These are phyloP conservation scores for Nycteola revayana DNA, from an alignment of 2,888 invertebrate genomes.

Conservation along the genomic window DNA sequence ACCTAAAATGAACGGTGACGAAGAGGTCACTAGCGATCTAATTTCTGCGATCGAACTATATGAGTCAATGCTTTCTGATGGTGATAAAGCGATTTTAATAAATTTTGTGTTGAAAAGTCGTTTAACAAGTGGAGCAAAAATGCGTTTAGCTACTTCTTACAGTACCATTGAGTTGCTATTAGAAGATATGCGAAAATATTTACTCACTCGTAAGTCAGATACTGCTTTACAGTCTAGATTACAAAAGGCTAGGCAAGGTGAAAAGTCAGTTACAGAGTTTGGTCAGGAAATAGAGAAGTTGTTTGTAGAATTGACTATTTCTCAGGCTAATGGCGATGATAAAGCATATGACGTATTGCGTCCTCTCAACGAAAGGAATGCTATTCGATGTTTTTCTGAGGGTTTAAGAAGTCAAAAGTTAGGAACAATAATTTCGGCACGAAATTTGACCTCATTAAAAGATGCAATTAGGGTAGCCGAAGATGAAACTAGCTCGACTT, in stretches of 20 bases:
- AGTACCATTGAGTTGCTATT: background rate
- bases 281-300: slow-evolving; percentile 8
- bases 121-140: slow-evolving; percentile 1
- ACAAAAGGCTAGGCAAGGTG: slow-evolving; percentile 1
- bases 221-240: slow-evolving; percentile 4
- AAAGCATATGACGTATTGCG: slow-evolving; percentile 1
- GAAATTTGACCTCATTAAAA: slow-evolving; percentile 2
- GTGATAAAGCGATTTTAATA: background rate
- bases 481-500: slow-evolving; percentile 2
- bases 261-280: slow-evolving; percentile 1
- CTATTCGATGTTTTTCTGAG: background rate
- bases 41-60: slow-evolving; percentile 1
- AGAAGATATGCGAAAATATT: slow-evolving; percentile 4
- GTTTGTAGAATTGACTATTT: slow-evolving; percentile 4
- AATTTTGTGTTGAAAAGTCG: slow-evolving; percentile 2
- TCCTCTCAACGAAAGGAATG: slow-evolving; percentile 4
- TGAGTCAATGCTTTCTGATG: background rate
- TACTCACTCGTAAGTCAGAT: slow-evolving; percentile 2
- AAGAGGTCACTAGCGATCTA: background rate
- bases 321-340: slow-evolving; percentile 3
- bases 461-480: slow-evolving; percentile 5
- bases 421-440: slow-evolving; percentile 4
- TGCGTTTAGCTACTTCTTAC: slow-evolving; percentile 2
- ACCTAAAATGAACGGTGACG: slow-evolving; percentile 1
- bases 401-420: slow-evolving; percentile 6